phyloP scores from a whole-genome alignment of 1,140 invertebrate species.

The Ceratoteleas bidentatus region DNA sequence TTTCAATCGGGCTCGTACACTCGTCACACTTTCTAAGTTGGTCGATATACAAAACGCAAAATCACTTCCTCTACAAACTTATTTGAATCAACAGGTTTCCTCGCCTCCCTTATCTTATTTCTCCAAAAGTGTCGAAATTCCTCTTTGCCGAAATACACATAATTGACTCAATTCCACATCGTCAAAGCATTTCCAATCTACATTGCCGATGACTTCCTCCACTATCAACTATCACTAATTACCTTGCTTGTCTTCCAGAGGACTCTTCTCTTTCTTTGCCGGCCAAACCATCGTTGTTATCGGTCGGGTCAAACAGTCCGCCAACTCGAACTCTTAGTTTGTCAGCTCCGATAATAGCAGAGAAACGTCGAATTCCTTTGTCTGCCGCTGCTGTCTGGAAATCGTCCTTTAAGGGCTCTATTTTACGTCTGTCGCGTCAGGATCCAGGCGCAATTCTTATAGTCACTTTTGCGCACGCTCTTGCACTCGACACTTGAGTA shows the following conservation, averaged over 20 bases:
- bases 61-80: no score
- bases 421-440: slow-evolving; percentile 25
- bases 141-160: not conserved
- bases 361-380: not conserved
- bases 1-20: no score
- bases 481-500: slow-evolving; percentile 37
- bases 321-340: not conserved
- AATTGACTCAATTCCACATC: not conserved
- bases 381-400: not conserved
- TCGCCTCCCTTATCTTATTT: no score
- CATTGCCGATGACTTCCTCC: slow-evolving; percentile 24
- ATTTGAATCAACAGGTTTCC: no score
- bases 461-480: slow-evolving; percentile 41
- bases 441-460: slow-evolving; percentile 43
- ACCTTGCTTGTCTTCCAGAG: slow-evolving; percentile 65
- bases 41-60: no score
- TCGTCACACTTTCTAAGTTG: no score
- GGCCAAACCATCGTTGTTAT: slow-evolving; percentile 73
- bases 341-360: not conserved
- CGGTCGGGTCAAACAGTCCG: slow-evolving; percentile 16
- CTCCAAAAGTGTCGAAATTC: no score
- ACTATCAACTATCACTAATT: slow-evolving; percentile 31
- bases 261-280: slow-evolving; percentile 65
- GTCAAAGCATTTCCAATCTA: slow-evolving; percentile 8
- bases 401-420: slow-evolving; percentile 10